phyloP scores from a whole-genome alignment of 2,888 invertebrate genomes.

The Sminthurides aquaticus region DNA sequence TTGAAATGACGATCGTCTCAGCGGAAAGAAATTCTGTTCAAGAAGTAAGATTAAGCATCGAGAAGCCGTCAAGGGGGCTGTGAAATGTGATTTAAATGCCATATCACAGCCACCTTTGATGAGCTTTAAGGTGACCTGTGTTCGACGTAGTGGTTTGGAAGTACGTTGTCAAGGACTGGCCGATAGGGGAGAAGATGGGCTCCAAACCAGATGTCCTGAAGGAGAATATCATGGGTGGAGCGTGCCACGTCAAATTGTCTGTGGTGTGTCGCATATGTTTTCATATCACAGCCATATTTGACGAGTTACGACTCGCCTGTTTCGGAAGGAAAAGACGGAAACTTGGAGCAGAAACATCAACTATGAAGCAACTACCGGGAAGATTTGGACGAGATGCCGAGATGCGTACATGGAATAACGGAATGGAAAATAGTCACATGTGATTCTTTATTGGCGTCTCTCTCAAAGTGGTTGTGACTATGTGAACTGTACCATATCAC shows the following conservation, averaged over 20 bases:
- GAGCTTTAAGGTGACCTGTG: slow-evolving; percentile 57
- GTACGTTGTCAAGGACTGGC: background rate
- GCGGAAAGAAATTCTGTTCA: too few species aligned
- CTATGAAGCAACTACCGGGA: background rate
- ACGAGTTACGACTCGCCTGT: slow-evolving; percentile 65
- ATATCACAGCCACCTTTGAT: slow-evolving; percentile 99
- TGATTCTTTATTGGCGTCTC: slow-evolving; percentile 50
- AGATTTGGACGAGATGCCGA: too few species aligned
- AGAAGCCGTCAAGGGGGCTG: slow-evolving; percentile 71
- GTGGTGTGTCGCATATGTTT: slow-evolving; percentile 58
- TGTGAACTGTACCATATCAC: slow-evolving; percentile 76
- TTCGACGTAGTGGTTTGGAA: background rate
- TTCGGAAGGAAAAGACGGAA: background rate
- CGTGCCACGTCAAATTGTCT: slow-evolving; percentile 70
- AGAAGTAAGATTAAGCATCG: slow-evolving; percentile 10
- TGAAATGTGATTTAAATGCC: slow-evolving; percentile 63
- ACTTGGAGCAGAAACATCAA: background rate
- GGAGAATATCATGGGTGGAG: slow-evolving; percentile 22
- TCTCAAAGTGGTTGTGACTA: slow-evolving; percentile 86
- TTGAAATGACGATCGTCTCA: too few species aligned
- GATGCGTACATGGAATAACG: too few species aligned
- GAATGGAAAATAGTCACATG: too few species aligned
- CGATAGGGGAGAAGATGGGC: too few species aligned
- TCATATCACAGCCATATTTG: slow-evolving; percentile 94
- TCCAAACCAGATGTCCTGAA: too few species aligned